phyloP scores from a whole-genome alignment of 1,140 invertebrate genomes.

The Epicauta chinensis region DNA sequence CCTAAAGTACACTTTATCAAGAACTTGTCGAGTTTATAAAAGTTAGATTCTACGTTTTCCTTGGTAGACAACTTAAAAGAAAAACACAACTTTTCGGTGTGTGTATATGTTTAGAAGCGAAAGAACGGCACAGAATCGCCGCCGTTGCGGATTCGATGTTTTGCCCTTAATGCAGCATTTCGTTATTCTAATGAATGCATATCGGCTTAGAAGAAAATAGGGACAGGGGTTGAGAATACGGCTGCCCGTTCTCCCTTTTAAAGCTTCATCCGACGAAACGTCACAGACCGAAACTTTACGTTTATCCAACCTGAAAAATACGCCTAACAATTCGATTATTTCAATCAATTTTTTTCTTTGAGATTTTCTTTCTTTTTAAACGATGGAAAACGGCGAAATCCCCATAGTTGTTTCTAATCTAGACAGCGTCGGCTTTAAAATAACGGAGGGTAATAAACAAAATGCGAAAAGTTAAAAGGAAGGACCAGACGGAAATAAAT shows the following conservation, averaged over 20 bases:
- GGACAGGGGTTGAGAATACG: not conserved
- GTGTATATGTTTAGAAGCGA: too few species aligned
- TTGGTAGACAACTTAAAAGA: slow-evolving; percentile 26
- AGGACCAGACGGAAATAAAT: slow-evolving; percentile 37
- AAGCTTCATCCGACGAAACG: not conserved
- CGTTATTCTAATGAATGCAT: slow-evolving; percentile 34
- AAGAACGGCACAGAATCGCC: slow-evolving; percentile 24
- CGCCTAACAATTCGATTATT: too few species aligned
- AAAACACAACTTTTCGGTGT: slow-evolving; percentile 27
- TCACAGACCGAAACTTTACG: not conserved
- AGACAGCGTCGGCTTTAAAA: not conserved
- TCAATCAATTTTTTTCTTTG: too few species aligned
- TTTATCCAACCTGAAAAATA: not conserved
- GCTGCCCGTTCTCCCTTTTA: not conserved
- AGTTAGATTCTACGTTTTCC: slow-evolving; percentile 1
- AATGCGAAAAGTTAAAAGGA: slow-evolving; percentile 32
- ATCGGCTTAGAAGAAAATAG: slow-evolving; percentile 27
- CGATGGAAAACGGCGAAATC: too few species aligned
- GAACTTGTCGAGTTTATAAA: too few species aligned
- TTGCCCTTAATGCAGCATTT: slow-evolving; percentile 29
- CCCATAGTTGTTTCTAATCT: too few species aligned
- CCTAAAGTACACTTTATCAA: too few species aligned
- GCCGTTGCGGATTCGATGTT: slow-evolving; percentile 10
- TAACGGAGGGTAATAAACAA: slow-evolving; percentile 26
- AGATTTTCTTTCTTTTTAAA: too few species aligned